Evolutionary conservation across 2,113 vertebrate genomes (phyloP), one percentile per base, ranked within the genome.

Genomic region (Dasypus novemcinctus): DNA sequence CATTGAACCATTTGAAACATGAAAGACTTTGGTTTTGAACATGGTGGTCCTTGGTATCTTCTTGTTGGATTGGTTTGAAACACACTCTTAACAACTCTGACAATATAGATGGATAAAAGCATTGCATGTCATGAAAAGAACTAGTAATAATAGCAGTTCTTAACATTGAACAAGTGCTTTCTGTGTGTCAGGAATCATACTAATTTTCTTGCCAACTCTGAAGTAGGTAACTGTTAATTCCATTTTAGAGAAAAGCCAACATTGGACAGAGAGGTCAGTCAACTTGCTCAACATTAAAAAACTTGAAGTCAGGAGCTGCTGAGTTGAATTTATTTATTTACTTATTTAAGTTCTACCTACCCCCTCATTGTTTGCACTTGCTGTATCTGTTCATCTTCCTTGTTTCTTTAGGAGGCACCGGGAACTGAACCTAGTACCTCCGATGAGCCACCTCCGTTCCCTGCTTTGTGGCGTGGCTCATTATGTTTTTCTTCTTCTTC

Each of bases 171-270:
- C 52, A 31, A 81, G 2, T 75, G 15, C 23, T 89, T 92, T 90
- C 83, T 61, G 21, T 76, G 6, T 54, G 20, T 68, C 59, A 9
- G 20, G 29, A 86, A 11, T 87, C 75, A 69, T 78, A 90, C 21
- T 80, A n/a, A 83, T 84, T 91, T 74, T 54, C 4, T 64, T 25
- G 20, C 4, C 3, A 23, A 88, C 27, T 31, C 7, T 84, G 41
- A 80, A 27, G 49, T 87, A 84, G 59, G 23, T 94, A 80, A 69
- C 4, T 66, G 7, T 57, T 66, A 66, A 46, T 95, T 93, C 74
- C n/a, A 78, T 72, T 91, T 88, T 88, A 93, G 78, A 79, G 38
- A 75, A 43, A 96, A 76, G n/a, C 52, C 84, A 88, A 84, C 57
- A 59, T n/a, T n/a, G 31, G 27, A n/a, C 10, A 90, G 63, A 64